Conservation (phyloP, 2,888 invertebrate species). For the Pyrrhia umbra region DNA sequence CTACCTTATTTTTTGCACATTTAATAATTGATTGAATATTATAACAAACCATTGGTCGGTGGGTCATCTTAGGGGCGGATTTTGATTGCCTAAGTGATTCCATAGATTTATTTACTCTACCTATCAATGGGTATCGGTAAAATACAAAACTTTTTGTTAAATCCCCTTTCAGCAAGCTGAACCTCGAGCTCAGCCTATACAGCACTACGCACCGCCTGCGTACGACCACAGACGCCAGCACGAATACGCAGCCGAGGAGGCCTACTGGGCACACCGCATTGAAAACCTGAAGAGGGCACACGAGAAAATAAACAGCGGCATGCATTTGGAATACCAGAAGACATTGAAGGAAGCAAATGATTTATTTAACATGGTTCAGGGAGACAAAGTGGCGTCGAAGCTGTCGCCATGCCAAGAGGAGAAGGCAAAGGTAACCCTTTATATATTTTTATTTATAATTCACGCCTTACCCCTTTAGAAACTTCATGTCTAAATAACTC, state of each 20-base stretch:
- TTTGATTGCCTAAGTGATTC: background rate
- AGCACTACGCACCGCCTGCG: conserved; percentile 73
- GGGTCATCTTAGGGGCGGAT: too few species aligned
- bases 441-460: too few species aligned
- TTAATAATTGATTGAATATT: too few species aligned
- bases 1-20: too few species aligned
- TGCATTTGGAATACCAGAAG: conserved; percentile 85
- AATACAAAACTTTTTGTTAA: background rate
- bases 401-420: conserved; percentile 86
- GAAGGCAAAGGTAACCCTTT: conserved; percentile 86
- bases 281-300: conserved; percentile 83
- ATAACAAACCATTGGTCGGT: too few species aligned
- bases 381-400: conserved; percentile 79
- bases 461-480: too few species aligned
- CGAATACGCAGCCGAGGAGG: conserved; percentile 82
- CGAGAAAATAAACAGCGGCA: conserved; percentile 82
- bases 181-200: conserved; percentile 65
- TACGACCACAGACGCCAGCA: conserved; percentile 76
- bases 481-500: too few species aligned
- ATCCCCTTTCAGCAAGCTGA: conserved; percentile 78
- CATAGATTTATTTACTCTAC: too few species aligned
- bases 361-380: conserved; percentile 77
- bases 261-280: conserved; percentile 85
- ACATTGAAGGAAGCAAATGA: conserved; percentile 85
- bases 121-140: too few species aligned